A percentile compares a stretch with the other conserved stretches of the same genome.
Conservation (phyloP, 2,888 invertebrate genomes). For the Galerucella calmariensis region DNA sequence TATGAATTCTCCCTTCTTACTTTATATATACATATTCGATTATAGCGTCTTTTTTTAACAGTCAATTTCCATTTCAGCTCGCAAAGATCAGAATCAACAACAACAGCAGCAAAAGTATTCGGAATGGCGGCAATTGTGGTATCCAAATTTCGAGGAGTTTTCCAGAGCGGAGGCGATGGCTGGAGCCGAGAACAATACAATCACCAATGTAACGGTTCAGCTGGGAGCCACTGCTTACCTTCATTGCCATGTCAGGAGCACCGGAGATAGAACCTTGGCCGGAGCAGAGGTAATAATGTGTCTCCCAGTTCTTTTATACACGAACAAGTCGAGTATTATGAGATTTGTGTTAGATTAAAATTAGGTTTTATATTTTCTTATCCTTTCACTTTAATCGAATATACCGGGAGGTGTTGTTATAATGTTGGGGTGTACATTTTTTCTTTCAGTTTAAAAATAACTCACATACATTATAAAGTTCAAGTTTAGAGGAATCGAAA, state of each 20-base stretch:
- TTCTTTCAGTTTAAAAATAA: too few species aligned
- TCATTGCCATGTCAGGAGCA: slow-evolving; percentile 81
- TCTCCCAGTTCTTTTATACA: slow-evolving; percentile 6
- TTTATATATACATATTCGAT: background rate
- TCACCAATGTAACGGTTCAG: slow-evolving; percentile 80
- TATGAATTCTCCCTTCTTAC: background rate
- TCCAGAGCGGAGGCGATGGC: slow-evolving; percentile 62
- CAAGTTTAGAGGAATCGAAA: too few species aligned
- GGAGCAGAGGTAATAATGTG: slow-evolving; percentile 61
- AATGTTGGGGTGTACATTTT: too few species aligned
- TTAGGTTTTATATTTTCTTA: background rate
- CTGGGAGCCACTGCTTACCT: slow-evolving; percentile 82
- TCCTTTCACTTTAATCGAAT: too few species aligned
- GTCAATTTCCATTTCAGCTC: slow-evolving; percentile 55
- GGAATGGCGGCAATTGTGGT: slow-evolving; percentile 75
- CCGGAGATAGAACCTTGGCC: slow-evolving; percentile 74
- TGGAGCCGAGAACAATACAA: slow-evolving; percentile 77
- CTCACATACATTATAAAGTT: too few species aligned
- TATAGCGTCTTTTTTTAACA: background rate
- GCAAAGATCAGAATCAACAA: slow-evolving; percentile 56
- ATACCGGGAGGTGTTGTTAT: too few species aligned
- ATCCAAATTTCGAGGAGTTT: slow-evolving; percentile 69
- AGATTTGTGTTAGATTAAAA: background rate
- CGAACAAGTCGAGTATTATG: background rate
- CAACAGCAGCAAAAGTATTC: slow-evolving; percentile 57